These are phyloP conservation scores for Sarcophaga peregrina DNA, from an alignment of 1,140 invertebrate genomes.

Conservation along the genomic window DNA sequence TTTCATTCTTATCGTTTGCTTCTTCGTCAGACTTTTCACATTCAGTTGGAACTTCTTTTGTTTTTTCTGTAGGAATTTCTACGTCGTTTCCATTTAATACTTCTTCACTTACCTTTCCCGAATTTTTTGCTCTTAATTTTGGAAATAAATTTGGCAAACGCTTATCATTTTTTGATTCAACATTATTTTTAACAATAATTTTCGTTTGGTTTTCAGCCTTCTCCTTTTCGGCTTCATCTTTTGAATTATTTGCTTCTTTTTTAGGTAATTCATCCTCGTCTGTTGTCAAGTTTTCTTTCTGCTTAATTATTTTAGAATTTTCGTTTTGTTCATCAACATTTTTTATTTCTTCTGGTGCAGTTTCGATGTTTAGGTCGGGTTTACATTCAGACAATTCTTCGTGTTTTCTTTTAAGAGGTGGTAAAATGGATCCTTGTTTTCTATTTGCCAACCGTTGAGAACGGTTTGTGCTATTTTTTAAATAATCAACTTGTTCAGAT, in stretches of 20 bases:
- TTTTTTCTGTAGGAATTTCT: background rate
- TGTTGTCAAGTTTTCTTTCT: constrained; percentile 23
- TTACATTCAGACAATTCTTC: constrained; percentile 48
- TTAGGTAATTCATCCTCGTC: constrained; percentile 44
- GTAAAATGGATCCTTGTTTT: constrained; percentile 38
- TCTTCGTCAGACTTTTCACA: background rate
- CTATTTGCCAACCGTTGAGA: constrained; percentile 59
- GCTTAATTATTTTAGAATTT: constrained; percentile 25
- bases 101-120: constrained; percentile 14
- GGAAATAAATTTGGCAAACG: constrained; percentile 32
- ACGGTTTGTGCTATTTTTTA: constrained; percentile 45
- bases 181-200: background rate
- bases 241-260: background rate
- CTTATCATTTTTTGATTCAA: constrained; percentile 36
- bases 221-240: background rate
- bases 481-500: background rate
- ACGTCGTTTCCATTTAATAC: background rate
- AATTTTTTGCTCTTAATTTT: constrained; percentile 37
- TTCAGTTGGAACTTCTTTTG: background rate
- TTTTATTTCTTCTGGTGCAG: background rate
- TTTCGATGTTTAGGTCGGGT: background rate
- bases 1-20: constrained; percentile 9
- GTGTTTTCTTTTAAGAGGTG: constrained; percentile 59
- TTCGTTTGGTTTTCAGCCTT: background rate
- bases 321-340: background rate